Conservation (phyloP, 1,140 invertebrate species). For the Idris sp. region DNA sequence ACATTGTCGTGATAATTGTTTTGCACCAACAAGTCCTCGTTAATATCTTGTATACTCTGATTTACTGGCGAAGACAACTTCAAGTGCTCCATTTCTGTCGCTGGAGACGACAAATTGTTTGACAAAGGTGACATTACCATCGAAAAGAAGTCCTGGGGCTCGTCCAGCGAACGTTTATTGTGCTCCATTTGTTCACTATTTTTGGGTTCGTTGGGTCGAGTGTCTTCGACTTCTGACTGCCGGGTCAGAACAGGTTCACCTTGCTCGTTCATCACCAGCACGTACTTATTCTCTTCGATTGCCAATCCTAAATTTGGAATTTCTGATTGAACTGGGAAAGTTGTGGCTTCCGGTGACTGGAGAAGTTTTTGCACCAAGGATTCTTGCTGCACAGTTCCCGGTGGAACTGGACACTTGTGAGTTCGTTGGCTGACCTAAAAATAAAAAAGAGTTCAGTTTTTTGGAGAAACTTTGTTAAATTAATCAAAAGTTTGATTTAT, state of each 20-base stretch:
- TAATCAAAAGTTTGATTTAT: too few relatives aligned
- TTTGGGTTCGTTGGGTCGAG: conserved; percentile 15
- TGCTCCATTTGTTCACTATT: conserved; percentile 29
- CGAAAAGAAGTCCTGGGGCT: conserved; percentile 76
- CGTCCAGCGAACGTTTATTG: conserved; percentile 60
- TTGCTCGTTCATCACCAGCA: conserved; percentile 69
- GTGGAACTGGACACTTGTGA: conserved; percentile 1
- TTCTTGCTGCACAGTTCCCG: conserved; percentile 60
- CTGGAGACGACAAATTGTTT: conserved; percentile 70
- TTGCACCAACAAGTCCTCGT: conserved; percentile 28
- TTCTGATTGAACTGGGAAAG: conserved; percentile 12
- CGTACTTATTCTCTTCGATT: conserved; percentile 71
- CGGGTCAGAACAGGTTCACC: conserved; percentile 70
- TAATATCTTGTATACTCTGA: conserved; percentile 45
- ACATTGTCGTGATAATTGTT: conserved; percentile 47
- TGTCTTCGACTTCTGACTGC: conserved; percentile 60
- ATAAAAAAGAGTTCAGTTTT: too few relatives aligned
- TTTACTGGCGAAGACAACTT: conserved; percentile 74
- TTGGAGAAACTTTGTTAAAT: too few relatives aligned
- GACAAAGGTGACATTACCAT: conserved; percentile 76
- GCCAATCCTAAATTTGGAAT: conserved; percentile 26
- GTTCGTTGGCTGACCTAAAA: not conserved
- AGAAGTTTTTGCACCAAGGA: conserved; percentile 78
- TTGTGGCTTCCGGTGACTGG: conserved; percentile 46
- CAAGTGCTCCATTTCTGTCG: conserved; percentile 78